A percentile compares a stretch with the other conserved stretches of the same genome.
phyloP scores from a whole-genome alignment of 1,140 invertebrate species.

The Conus ventricosus region DNA sequence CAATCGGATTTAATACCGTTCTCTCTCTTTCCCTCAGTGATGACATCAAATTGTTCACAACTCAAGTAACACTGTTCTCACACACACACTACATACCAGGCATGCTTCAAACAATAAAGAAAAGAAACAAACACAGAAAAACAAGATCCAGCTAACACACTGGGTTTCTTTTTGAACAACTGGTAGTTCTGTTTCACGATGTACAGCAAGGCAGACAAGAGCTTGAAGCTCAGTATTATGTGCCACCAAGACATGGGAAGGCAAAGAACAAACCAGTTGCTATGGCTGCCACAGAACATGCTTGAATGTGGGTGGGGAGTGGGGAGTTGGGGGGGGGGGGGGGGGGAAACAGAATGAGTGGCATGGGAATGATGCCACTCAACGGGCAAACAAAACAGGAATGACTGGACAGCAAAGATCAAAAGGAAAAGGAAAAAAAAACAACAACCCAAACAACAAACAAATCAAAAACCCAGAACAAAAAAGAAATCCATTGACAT shows the following conservation, averaged over 20 bases:
- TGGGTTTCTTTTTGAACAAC: not conserved
- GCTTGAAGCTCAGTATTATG: no score
- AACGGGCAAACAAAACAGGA: no score
- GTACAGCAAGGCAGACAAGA: no score
- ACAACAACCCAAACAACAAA: no score
- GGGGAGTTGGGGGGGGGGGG: no score
- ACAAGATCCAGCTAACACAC: not conserved
- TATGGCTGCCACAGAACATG: not conserved
- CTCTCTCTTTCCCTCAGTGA: not conserved
- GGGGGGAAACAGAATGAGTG: not conserved
- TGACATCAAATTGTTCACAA: not conserved
- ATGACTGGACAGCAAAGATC: no score
- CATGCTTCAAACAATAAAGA: not conserved
- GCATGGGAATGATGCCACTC: no score
- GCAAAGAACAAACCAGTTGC: no score
- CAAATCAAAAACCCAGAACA: no score
- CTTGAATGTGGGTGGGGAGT: not conserved
- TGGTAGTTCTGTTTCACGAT: no score
- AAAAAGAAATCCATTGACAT: no score
- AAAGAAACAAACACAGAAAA: not conserved
- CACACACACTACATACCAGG: not conserved
- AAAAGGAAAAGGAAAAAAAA: no score
- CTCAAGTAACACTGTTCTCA: not conserved
- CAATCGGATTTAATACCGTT: not conserved
- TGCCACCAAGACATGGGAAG: not conserved